phyloP scores from a whole-genome alignment of 2,113 vertebrate genomes.

The Phylloscopus whistleri region DNA sequence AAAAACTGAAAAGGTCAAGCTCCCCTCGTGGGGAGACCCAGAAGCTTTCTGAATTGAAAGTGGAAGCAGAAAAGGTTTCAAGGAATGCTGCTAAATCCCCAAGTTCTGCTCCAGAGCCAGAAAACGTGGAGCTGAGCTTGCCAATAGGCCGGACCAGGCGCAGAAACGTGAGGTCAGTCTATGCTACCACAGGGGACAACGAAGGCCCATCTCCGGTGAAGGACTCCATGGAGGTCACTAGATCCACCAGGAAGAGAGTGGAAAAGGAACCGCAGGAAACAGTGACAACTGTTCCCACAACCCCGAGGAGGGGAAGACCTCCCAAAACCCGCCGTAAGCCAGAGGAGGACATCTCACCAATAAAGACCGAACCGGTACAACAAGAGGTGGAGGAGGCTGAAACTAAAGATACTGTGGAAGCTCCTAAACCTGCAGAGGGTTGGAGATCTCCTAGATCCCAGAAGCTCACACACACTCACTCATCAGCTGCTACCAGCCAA shows the following conservation, averaged over 20 bases:
- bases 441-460: slow-evolving; percentile 83
- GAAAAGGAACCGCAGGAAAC: slow-evolving; percentile 87
- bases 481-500: slow-evolving; percentile 57
- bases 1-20: slow-evolving; percentile 87
- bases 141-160: slow-evolving; percentile 86
- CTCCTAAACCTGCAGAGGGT: slow-evolving; percentile 65
- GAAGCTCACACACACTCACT: slow-evolving; percentile 75
- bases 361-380: slow-evolving; percentile 78
- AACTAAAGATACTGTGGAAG: slow-evolving; percentile 73
- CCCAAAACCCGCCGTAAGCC: slow-evolving; percentile 86
- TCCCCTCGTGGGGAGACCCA: slow-evolving; percentile 88
- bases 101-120: slow-evolving; percentile 77
- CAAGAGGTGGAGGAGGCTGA: slow-evolving; percentile 79
- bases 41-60: slow-evolving; percentile 76
- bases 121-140: slow-evolving; percentile 82
- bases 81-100: slow-evolving; percentile 87
- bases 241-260: slow-evolving; percentile 86
- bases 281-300: slow-evolving; percentile 61
- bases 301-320: slow-evolving; percentile 85
- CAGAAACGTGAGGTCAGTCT: slow-evolving; percentile 92
- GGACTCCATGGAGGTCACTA: slow-evolving; percentile 80
- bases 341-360: slow-evolving; percentile 79
- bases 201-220: slow-evolving; percentile 81
- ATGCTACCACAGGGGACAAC: slow-evolving; percentile 86
- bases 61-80: slow-evolving; percentile 75